phyloP scores from a whole-genome alignment of 2,888 invertebrate genomes.

The Nomada lathburiana region DNA sequence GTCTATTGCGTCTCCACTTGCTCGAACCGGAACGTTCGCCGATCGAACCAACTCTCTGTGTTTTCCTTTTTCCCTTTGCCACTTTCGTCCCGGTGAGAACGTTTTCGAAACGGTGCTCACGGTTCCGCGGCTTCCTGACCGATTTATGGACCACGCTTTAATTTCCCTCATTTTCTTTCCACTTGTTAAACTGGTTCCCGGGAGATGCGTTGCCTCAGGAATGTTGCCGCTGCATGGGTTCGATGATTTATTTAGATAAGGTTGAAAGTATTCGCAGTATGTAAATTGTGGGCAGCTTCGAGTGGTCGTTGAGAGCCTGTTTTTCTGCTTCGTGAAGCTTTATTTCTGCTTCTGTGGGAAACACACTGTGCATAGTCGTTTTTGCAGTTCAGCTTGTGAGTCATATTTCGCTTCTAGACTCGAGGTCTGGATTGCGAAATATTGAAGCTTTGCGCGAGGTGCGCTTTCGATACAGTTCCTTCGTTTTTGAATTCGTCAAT shows the following conservation, averaged over 20 bases:
- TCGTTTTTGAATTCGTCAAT: background rate
- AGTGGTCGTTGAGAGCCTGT: background rate
- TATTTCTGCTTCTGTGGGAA: background rate
- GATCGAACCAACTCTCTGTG: background rate
- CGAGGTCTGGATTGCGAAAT: no score
- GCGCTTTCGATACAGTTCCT: background rate
- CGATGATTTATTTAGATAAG: slow-evolving; percentile 14
- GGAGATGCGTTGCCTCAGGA: background rate
- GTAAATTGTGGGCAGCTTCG: background rate
- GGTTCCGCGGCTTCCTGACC: background rate
- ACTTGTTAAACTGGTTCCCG: slow-evolving; percentile 7
- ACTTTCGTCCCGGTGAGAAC: background rate
- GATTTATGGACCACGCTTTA: background rate
- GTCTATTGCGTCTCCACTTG: slow-evolving; percentile 23
- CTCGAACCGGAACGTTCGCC: slow-evolving; percentile 5
- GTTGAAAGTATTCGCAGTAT: background rate
- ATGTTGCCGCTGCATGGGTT: background rate
- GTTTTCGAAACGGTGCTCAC: slow-evolving; percentile 3
- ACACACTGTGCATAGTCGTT: background rate
- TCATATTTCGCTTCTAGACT: background rate
- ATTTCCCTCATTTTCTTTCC: background rate
- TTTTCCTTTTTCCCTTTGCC: background rate
- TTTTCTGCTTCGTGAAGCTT: background rate
- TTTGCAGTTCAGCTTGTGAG: background rate
- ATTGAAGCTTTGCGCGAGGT: background rate